Percentiles rank a stretch among this genome's conserved stretches.
These are phyloP conservation scores for Dipodomys spectabilis DNA, from an alignment of 2,113 vertebrate genomes.

Conservation along the genomic window DNA sequence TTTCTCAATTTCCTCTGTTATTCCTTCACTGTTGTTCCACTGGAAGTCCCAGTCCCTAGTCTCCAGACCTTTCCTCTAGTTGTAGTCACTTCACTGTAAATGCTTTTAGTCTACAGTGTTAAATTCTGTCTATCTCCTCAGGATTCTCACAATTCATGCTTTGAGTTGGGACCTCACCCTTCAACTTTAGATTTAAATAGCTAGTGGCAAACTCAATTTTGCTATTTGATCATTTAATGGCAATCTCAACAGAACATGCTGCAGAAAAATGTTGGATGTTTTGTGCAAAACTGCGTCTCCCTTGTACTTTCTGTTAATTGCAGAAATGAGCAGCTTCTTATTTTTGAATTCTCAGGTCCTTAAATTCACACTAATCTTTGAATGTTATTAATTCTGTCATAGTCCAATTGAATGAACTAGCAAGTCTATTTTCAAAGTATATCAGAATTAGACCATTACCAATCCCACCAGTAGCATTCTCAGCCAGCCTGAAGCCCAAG, in stretches of 20 bases:
- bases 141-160: background rate
- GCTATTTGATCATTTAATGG: slow-evolving; percentile 5
- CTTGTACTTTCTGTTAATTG: background rate
- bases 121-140: background rate
- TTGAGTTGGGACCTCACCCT: background rate
- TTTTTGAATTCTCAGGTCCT: background rate
- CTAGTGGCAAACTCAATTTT: background rate
- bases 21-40: background rate
- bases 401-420: background rate
- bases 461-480: background rate
- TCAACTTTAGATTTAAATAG: background rate
- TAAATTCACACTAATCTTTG: background rate
- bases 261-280: background rate
- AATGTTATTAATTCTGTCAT: background rate
- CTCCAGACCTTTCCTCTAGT: background rate
- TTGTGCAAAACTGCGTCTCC: background rate
- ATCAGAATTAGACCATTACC: background rate
- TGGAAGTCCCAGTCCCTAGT: background rate
- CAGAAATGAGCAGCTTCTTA: background rate
- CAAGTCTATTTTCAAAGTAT: slow-evolving; percentile 14
- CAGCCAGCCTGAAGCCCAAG: fast-evolving
- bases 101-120: background rate
- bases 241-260: background rate
- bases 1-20: background rate
- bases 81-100: background rate